Conservation (phyloP, 2,888 invertebrate species). For the Chrysodeixis includens region DNA sequence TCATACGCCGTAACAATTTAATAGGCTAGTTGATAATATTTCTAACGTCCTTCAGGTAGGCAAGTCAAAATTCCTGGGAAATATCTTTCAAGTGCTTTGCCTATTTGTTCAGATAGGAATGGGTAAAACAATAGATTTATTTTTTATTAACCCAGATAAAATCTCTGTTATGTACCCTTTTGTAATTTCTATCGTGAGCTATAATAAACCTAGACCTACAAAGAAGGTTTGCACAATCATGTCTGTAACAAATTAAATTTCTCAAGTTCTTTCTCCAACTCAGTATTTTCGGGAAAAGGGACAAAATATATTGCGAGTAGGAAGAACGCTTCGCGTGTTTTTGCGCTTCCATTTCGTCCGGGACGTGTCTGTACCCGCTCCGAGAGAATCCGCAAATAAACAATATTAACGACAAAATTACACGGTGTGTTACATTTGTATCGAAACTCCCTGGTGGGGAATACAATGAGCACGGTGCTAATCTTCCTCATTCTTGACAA, state of each 20-base stretch:
- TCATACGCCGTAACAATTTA: constrained; percentile 46
- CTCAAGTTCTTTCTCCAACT: constrained; percentile 65
- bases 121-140: too few species aligned
- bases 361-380: constrained; percentile 54
- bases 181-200: constrained; percentile 65
- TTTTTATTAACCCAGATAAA: too few species aligned
- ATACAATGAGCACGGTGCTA: constrained; percentile 42
- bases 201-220: constrained; percentile 68
- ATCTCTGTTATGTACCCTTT: constrained; percentile 62
- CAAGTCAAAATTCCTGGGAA: too few species aligned
- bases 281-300: constrained; percentile 60
- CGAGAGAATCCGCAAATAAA: constrained; percentile 61
- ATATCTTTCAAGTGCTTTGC: too few species aligned
- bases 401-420: constrained; percentile 64
- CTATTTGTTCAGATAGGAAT: too few species aligned
- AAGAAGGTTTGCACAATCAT: constrained; percentile 75
- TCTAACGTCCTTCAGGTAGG: too few species aligned
- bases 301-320: constrained; percentile 65
- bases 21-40: too few species aligned
- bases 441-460: constrained; percentile 22
- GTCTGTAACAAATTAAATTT: constrained; percentile 75
- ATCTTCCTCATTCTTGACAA: constrained; percentile 50
- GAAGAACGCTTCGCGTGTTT: constrained; percentile 57
- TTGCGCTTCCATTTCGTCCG: constrained; percentile 49
- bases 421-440: constrained; percentile 45